A percentile compares a stretch with the other conserved stretches of the same genome.
These are phyloP conservation scores for Emydocephalus ijimae DNA, from an alignment of 2,113 vertebrate species.

Conservation along the genomic window DNA sequence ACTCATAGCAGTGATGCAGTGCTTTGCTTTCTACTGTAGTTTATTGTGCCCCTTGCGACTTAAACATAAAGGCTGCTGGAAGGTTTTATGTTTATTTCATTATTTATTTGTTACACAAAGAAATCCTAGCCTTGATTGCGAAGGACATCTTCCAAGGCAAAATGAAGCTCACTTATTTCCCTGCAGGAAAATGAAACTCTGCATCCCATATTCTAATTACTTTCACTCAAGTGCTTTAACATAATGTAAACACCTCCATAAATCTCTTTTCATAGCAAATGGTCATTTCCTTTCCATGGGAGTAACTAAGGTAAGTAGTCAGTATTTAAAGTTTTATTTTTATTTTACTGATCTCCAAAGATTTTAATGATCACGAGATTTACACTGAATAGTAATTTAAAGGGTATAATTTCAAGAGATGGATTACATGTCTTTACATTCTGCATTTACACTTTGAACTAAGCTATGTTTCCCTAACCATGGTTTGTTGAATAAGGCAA, in stretches of 20 bases:
- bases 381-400: not conserved
- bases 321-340: not conserved
- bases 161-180: constrained; percentile 11
- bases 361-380: not conserved
- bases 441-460: not conserved
- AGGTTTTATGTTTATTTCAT: constrained; percentile 49
- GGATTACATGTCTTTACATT: not conserved
- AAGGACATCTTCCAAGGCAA: constrained; percentile 38
- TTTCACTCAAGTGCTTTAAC: constrained; percentile 19
- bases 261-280: not conserved
- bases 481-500: not conserved
- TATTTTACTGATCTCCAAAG: not conserved
- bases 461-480: not conserved
- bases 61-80: constrained; percentile 23
- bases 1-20: not conserved
- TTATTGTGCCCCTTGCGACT: constrained; percentile 11
- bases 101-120: constrained; percentile 47
- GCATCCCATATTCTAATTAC: constrained; percentile 32
- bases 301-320: not conserved
- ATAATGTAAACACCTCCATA: not conserved
- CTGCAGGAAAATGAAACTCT: constrained; percentile 26
- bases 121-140: constrained; percentile 44
- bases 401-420: not conserved
- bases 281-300: not conserved
- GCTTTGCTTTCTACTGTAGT: not conserved